A percentile compares a stretch with the other conserved stretches of the same genome.
phyloP scores from a whole-genome alignment of 1,140 invertebrate species.

The Phymorhynchus buccinoides region DNA sequence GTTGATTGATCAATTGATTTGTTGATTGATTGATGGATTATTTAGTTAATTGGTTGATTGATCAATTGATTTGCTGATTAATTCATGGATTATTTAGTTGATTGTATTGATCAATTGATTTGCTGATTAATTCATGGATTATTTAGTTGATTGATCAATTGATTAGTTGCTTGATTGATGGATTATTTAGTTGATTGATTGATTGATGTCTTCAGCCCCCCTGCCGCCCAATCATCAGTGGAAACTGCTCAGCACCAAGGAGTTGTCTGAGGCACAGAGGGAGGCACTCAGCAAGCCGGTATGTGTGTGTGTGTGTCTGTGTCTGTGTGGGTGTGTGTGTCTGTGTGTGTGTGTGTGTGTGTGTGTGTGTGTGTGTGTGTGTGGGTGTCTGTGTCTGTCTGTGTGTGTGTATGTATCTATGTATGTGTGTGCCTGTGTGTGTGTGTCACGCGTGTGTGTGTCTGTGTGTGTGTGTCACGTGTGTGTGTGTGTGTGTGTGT shows the following conservation, averaged over 20 bases:
- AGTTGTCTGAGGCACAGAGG: constrained; percentile 58
- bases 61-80: no score
- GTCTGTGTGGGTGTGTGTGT: constrained; percentile 12
- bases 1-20: no score
- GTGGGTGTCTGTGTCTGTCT: neutral
- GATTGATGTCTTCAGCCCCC: constrained; percentile 61
- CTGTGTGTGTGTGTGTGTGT: constrained; percentile 5
- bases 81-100: no score
- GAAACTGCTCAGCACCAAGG: constrained; percentile 69
- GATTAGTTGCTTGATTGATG: no score
- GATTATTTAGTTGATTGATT: no score
- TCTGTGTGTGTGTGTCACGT: neutral
- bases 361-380: constrained; percentile 24
- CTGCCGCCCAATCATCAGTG: constrained; percentile 68
- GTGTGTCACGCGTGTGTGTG: constrained; percentile 14
- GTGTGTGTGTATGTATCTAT: neutral
- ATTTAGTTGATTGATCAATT: no score
- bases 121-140: no score
- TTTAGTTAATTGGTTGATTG: no score
- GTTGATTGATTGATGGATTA: no score
- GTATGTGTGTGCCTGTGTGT: neutral
- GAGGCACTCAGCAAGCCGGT: constrained; percentile 56
- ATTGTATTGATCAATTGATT: no score
- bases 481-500: neutral
- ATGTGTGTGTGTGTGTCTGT: constrained; percentile 30